Evolutionary conservation across 1,140 invertebrate genomes (phyloP).

Genomic region (Orchestia grillus): DNA sequence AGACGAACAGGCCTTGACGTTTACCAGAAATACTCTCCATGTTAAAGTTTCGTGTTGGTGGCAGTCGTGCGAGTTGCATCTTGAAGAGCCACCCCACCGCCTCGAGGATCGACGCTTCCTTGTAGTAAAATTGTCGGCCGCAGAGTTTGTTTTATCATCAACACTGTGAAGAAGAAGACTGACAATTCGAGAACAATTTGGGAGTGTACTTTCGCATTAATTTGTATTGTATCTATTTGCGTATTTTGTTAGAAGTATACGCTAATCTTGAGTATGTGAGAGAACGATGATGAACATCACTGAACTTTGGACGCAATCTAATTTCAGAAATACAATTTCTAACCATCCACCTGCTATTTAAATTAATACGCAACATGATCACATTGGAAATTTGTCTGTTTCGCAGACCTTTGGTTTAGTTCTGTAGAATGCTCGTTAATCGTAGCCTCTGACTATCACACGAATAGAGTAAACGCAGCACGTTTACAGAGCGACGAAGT

Average conservation of each 20-base stretch:
- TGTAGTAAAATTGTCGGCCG: not conserved
- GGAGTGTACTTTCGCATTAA: too few relatives aligned
- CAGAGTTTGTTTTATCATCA: not conserved
- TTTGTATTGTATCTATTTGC: not conserved
- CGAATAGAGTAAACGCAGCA: not conserved
- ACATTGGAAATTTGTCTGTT: not conserved
- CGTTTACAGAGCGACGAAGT: not conserved
- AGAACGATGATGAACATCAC: not conserved
- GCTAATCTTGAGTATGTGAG: not conserved
- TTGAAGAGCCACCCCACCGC: not conserved
- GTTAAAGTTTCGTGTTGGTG: not conserved
- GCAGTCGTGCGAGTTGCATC: not conserved
- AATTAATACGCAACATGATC: not conserved
- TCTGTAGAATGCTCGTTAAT: not conserved
- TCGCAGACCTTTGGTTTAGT: not conserved
- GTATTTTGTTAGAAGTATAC: not conserved
- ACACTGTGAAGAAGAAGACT: not conserved
- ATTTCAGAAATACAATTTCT: not conserved
- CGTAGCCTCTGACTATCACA: not conserved
- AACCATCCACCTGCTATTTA: not conserved
- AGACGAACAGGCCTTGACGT: not conserved
- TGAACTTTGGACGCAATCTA: not conserved
- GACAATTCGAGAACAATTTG: not conserved
- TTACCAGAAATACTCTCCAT: not conserved
- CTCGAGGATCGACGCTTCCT: not conserved